Evolutionary conservation across 2,888 invertebrate genomes (phyloP).

Genomic region (Ectobius pallidus): DNA sequence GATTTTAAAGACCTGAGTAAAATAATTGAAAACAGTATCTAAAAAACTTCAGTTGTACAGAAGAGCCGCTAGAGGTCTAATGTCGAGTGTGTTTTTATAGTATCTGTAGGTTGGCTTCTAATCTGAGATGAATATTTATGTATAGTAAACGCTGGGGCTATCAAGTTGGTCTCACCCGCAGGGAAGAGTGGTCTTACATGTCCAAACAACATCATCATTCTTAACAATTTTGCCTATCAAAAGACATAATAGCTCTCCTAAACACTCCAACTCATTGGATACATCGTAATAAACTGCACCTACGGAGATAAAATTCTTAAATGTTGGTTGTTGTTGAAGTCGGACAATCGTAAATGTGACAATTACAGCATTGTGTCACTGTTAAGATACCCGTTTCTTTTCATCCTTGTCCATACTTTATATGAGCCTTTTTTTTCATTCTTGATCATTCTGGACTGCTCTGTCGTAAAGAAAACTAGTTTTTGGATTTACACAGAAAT

Average conservation of each 20-base stretch:
- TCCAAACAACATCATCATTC: constrained; percentile 31
- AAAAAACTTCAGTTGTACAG: too few species aligned
- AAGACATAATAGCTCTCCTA: constrained; percentile 29
- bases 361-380: background rate
- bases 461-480: background rate
- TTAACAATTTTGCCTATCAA: constrained; percentile 24
- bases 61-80: too few species aligned
- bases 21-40: too few species aligned
- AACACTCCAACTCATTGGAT: constrained; percentile 16
- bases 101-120: too few species aligned
- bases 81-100: too few species aligned
- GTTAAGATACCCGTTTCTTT: background rate
- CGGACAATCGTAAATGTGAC: constrained; percentile 1
- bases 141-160: background rate
- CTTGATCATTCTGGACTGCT: background rate
- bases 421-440: background rate
- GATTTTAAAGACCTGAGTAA: too few species aligned
- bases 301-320: background rate
- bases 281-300: background rate
- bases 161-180: background rate
- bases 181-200: background rate
- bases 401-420: background rate
- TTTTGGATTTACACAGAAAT: background rate
- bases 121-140: too few species aligned
- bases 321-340: background rate